A percentile compares a stretch with the other conserved stretches of the same genome.
phyloP scores from a whole-genome alignment of 2,113 vertebrate genomes.

The Xiphorhynchus elegans region DNA sequence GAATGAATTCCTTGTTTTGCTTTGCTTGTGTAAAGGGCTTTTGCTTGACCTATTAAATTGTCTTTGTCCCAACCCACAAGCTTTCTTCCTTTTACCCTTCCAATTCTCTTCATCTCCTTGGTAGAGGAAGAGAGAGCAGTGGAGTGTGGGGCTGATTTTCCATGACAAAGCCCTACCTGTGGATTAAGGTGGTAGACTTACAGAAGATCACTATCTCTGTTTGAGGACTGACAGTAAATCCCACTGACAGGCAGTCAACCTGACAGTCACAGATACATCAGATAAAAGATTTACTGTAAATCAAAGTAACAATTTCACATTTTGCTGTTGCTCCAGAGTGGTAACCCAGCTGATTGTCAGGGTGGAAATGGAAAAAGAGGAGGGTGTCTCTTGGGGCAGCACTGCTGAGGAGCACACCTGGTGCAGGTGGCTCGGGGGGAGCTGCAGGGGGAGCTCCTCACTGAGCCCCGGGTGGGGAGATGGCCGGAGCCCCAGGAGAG shows the following conservation, averaged over 20 bases:
- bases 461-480: background rate
- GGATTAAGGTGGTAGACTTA: background rate
- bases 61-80: background rate
- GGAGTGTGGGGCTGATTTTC: background rate
- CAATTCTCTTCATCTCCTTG: fast-evolving
- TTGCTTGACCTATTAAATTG: background rate
- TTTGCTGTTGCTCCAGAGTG: background rate
- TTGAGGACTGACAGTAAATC: background rate
- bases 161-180: background rate
- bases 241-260: background rate
- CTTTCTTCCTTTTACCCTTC: background rate
- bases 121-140: background rate
- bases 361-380: background rate
- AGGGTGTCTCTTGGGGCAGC: background rate
- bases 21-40: too few species aligned
- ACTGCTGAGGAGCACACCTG: background rate
- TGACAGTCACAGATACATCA: background rate
- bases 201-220: background rate
- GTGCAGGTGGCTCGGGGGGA: background rate
- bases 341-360: background rate
- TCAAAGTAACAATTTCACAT: background rate
- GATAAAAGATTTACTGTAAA: background rate
- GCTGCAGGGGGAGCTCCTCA: background rate
- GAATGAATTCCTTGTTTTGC: too few species aligned
- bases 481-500: background rate